Evolutionary conservation across 2,113 vertebrate genomes (phyloP).

Genomic region (Thymallus thymallus): DNA sequence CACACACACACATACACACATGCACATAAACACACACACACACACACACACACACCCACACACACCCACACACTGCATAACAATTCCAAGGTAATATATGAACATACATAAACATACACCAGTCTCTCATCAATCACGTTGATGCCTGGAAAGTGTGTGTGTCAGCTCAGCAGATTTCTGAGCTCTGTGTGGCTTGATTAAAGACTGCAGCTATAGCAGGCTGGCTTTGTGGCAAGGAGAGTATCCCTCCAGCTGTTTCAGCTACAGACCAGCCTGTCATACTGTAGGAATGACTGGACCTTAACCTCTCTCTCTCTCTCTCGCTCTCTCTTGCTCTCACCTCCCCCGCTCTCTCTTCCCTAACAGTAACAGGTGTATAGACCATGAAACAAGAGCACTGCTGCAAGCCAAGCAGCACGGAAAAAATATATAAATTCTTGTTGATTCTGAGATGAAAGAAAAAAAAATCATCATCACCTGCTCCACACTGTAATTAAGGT

Average conservation of each 20-base stretch:
- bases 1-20: background rate
- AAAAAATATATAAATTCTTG: slow-evolving; percentile 2
- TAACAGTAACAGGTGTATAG: slow-evolving; percentile 40
- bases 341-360: slow-evolving; percentile 18
- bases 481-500: slow-evolving; percentile 37
- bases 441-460: slow-evolving; percentile 17
- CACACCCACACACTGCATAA: background rate
- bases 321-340: slow-evolving; percentile 20
- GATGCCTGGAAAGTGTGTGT: background rate
- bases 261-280: slow-evolving; percentile 1
- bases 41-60: background rate
- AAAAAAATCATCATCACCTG: slow-evolving; percentile 5
- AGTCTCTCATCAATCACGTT: background rate
- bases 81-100: background rate
- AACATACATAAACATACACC: background rate
- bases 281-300: slow-evolving; percentile 1
- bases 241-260: slow-evolving; percentile 2
- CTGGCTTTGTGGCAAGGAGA: slow-evolving; percentile 17
- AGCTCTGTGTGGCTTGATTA: slow-evolving; percentile 27
- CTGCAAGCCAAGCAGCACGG: slow-evolving; percentile 33
- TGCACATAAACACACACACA: background rate
- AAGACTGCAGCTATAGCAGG: slow-evolving; percentile 27
- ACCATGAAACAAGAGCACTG: slow-evolving; percentile 26
- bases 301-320: background rate
- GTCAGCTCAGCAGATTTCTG: background rate